Conservation (phyloP, 2,888 invertebrate species). For the Notodonta dromedarius region DNA sequence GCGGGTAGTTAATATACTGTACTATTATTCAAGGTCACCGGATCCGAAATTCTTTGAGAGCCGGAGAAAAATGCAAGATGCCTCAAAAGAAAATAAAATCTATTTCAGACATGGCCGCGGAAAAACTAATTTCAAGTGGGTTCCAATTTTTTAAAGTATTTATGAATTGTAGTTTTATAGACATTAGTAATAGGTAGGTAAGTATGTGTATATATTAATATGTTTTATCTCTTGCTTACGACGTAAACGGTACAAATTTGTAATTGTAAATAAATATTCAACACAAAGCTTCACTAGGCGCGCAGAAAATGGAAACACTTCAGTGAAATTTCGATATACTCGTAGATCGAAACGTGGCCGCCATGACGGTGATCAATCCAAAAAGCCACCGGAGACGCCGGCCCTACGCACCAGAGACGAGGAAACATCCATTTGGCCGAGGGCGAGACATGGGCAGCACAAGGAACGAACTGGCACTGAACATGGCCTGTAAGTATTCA, state of each 20-base stretch:
- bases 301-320: not conserved
- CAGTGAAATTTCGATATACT: not conserved
- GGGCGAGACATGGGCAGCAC: not conserved
- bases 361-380: not conserved
- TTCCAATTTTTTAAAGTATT: not conserved
- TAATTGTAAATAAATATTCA: too few species aligned
- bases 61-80: not conserved
- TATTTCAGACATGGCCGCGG: not conserved
- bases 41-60: constrained; percentile 17
- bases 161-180: too few species aligned
- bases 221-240: too few species aligned
- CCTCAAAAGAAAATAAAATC: not conserved
- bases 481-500: too few species aligned
- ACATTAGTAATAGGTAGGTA: too few species aligned
- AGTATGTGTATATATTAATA: too few species aligned
- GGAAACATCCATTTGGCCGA: not conserved
- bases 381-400: not conserved
- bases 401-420: not conserved
- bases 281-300: too few species aligned
- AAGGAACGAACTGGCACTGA: not conserved
- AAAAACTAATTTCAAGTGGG: not conserved
- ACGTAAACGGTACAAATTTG: too few species aligned
- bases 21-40: constrained; percentile 28
- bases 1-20: too few species aligned
- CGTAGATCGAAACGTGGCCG: not conserved